These are phyloP conservation scores for Fistularia tabacaria DNA, from an alignment of 2,797 vertebrate genomes.

Conservation along the genomic window DNA sequence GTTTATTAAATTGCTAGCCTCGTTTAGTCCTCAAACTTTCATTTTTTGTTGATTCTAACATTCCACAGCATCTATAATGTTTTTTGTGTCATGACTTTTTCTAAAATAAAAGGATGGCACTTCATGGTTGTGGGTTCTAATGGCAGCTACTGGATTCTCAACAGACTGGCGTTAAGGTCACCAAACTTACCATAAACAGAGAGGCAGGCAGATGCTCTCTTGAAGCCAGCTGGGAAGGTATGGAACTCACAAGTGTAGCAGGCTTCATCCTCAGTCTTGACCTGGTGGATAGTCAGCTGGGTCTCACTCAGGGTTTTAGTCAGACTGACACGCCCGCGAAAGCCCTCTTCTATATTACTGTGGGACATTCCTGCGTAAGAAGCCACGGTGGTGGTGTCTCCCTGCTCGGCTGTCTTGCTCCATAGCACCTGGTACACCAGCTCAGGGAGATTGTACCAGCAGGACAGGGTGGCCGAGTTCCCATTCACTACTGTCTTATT, in stretches of 20 bases:
- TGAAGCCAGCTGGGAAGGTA: constrained; percentile 68
- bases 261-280: constrained; percentile 71
- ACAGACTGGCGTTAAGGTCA: too few species aligned
- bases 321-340: constrained; percentile 47
- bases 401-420: constrained; percentile 71
- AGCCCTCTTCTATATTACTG: constrained; percentile 23
- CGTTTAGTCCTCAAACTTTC: too few species aligned
- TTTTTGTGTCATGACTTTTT: too few species aligned
- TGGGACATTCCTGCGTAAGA: constrained; percentile 31
- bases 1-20: too few species aligned
- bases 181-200: constrained; percentile 58
- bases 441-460: constrained; percentile 59
- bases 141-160: too few species aligned
- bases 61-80: too few species aligned
- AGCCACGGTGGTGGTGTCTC: constrained; percentile 62
- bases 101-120: too few species aligned
- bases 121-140: too few species aligned
- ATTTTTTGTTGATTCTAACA: too few species aligned
- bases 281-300: constrained; percentile 53
- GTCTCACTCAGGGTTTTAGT: constrained; percentile 59
- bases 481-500: constrained; percentile 67
- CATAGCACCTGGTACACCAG: constrained; percentile 73
- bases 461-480: constrained; percentile 55
- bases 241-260: constrained; percentile 80
- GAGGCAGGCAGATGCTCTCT: constrained; percentile 61